Conservation (phyloP, 2,797 vertebrate species). For the Jordanella pulchra region DNA sequence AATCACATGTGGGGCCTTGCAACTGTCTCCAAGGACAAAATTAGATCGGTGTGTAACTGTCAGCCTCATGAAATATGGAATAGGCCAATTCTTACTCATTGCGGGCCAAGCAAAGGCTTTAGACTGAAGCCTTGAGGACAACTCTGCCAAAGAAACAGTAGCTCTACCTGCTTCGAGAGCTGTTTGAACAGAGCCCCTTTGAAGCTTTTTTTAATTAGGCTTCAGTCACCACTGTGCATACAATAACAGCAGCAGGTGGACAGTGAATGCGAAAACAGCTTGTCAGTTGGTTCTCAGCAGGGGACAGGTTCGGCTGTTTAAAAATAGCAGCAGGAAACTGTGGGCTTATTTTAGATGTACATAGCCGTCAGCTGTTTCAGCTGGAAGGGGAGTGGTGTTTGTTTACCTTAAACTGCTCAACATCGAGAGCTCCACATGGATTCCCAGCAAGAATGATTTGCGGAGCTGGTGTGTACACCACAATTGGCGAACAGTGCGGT, state of each 20-base stretch:
- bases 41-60: slow-evolving; percentile 76
- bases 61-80: slow-evolving; percentile 77
- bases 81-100: slow-evolving; percentile 35
- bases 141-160: slow-evolving; percentile 21
- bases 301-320: slow-evolving; percentile 29
- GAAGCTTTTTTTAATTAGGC: slow-evolving; percentile 6
- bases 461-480: slow-evolving; percentile 35
- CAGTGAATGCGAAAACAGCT: slow-evolving; percentile 43
- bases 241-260: slow-evolving; percentile 17
- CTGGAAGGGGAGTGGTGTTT: slow-evolving; percentile 58
- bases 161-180: slow-evolving; percentile 8
- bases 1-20: slow-evolving; percentile 65
- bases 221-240: slow-evolving; percentile 8
- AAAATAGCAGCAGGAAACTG: slow-evolving; percentile 55
- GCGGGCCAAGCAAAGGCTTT: slow-evolving; percentile 42
- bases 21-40: slow-evolving; percentile 77
- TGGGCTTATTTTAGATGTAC: slow-evolving; percentile 47
- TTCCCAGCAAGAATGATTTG: slow-evolving; percentile 51
- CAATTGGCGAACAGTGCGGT: slow-evolving; percentile 51
- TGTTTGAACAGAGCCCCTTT: not conserved
- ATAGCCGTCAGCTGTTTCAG: slow-evolving; percentile 57
- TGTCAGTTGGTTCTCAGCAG: slow-evolving; percentile 28
- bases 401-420: slow-evolving; percentile 65
- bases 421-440: slow-evolving; percentile 52
- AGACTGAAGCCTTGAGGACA: slow-evolving; percentile 27